Evolutionary conservation across 2,888 invertebrate genomes (phyloP), one percentile per base, ranked within the genome.

Genomic region (Amphipoea lucens): DNA sequence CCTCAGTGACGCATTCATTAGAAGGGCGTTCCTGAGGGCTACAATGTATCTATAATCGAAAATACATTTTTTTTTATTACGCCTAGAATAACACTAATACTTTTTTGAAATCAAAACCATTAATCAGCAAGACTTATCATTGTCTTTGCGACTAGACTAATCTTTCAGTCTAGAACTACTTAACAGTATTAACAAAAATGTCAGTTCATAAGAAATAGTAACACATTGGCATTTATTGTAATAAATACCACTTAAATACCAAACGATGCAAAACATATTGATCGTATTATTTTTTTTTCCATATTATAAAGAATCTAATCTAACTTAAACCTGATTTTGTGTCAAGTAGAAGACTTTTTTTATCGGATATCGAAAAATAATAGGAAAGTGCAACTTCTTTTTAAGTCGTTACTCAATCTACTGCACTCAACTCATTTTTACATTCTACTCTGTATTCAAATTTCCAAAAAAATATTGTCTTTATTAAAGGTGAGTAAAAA

Each of bases 111-210:
- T 71, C 45, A 51, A 87, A 76, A 66, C 29, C 48, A 60, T 36
- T 83, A 54, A 68, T 70, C 57, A 75, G 57, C 57, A 74, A 74
- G 63, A 79, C 73, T 60, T 48, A 71, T 80, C 54, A 73, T 42
- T n/a, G 68, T 48, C 71, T 65, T 77, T 76, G 72, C 70, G 71
- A 87, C 76, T 82, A 66, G 73, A 82, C 54, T 70, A 45, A 54
- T 63, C 14, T 70, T 48, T 78, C 45, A 76, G 88, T 70, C 70
- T 85, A 85, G 42, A 75, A 75, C 60, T 87, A 84, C 54, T 62
- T 45, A 81, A 81, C 65, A 78, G 57, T 81, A 62, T 79, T 48
- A 83, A 72, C 5, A 67, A 29, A 81, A 72, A 77, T 45, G 0
- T 74, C 51, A 51, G n/a, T 70, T 84, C 74, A 63, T 77, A 84